Conservation (phyloP, 2,113 vertebrate species). For the Lophotis ruficrista region DNA sequence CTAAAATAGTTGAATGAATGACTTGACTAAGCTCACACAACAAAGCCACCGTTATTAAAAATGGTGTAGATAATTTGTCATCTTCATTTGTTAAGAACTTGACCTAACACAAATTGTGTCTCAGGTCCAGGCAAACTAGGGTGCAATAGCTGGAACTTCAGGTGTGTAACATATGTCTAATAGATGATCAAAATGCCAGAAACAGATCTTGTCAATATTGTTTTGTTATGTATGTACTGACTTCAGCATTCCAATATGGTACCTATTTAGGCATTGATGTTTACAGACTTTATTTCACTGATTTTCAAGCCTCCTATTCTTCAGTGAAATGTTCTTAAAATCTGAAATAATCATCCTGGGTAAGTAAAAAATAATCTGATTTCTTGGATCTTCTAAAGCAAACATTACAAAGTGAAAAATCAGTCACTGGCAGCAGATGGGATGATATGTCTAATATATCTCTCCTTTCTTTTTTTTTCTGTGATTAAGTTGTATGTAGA, state of each 20-base stretch:
- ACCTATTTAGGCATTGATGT: not conserved
- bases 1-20: not conserved
- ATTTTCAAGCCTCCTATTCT: not conserved
- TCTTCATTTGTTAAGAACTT: not conserved
- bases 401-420: not conserved
- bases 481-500: constrained; percentile 19
- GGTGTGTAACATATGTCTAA: not conserved
- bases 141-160: not conserved
- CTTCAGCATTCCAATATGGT: not conserved
- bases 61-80: not conserved
- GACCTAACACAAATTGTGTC: not conserved
- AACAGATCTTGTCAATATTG: not conserved
- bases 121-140: not conserved
- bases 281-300: not conserved
- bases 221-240: not conserved
- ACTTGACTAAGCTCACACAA: not conserved
- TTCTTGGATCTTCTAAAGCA: not conserved
- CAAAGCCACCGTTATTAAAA: not conserved
- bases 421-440: not conserved
- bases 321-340: not conserved
- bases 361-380: not conserved
- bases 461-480: not conserved
- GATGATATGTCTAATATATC: not conserved
- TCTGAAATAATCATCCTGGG: not conserved
- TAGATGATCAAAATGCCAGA: not conserved